phyloP scores from a whole-genome alignment of 2,113 vertebrate species.

The Apeltes quadracus region DNA sequence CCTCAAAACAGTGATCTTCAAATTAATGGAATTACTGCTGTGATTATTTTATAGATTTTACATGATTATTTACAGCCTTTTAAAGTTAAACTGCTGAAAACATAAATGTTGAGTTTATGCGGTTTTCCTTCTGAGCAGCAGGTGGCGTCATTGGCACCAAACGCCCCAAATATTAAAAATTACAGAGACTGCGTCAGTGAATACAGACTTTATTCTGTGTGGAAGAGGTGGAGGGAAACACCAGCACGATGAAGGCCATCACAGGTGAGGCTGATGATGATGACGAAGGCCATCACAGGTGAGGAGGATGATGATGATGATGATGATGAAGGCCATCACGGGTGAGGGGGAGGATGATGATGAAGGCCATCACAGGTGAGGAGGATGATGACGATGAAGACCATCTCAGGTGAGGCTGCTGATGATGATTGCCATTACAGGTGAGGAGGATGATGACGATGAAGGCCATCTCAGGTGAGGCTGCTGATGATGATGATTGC shows the following conservation, averaged over 20 bases:
- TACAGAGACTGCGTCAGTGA: no score
- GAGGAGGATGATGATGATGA: background rate
- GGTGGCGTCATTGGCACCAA: background rate
- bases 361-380: no score
- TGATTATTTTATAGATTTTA: background rate
- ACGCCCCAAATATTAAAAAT: no score
- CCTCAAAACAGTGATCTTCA: background rate
- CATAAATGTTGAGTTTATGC: no score
- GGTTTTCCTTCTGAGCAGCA: background rate
- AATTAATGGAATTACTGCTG: background rate
- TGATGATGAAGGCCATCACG: background rate
- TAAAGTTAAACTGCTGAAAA: background rate
- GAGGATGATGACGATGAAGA: background rate
- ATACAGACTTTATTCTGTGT: background rate
- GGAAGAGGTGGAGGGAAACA: background rate
- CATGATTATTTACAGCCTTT: background rate
- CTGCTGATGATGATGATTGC: no score
- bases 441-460: background rate
- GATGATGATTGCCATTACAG: no score
- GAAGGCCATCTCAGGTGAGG: background rate
- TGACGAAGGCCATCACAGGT: background rate
- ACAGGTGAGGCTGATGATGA: background rate
- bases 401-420: background rate
- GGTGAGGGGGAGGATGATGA: background rate
- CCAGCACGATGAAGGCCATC: no score